A percentile compares a stretch with the other conserved stretches of the same genome.
Evolutionary conservation across 2,113 vertebrate genomes (phyloP).

Genomic region (Jaculus jaculus): DNA sequence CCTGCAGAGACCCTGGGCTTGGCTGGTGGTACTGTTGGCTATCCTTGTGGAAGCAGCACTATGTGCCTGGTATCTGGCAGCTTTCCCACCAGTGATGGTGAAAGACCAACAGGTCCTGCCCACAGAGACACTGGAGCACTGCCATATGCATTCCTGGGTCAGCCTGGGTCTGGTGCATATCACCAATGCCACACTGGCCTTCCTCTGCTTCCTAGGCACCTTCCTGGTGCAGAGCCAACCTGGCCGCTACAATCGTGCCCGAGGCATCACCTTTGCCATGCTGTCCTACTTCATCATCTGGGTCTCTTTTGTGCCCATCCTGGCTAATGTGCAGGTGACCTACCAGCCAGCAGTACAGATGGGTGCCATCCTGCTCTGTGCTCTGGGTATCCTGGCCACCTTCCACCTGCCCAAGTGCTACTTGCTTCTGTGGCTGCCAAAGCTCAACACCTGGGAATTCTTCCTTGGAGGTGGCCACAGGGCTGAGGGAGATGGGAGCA

Average conservation of each 20-base stretch:
- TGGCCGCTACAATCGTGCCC: constrained; percentile 87
- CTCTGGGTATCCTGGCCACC: constrained; percentile 83
- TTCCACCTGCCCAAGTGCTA: constrained; percentile 91
- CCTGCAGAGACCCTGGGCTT: constrained; percentile 63
- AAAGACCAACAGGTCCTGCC: constrained; percentile 41
- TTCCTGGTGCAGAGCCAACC: constrained; percentile 89
- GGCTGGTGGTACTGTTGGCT: constrained; percentile 62
- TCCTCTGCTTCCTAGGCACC: constrained; percentile 89
- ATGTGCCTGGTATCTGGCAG: constrained; percentile 50
- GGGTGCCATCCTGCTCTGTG: constrained; percentile 82
- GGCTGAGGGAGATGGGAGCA: rapidly evolving
- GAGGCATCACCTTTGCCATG: constrained; percentile 89
- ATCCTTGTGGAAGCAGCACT: not conserved
- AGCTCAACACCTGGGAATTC: constrained; percentile 86
- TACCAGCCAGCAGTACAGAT: constrained; percentile 82
- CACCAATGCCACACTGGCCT: constrained; percentile 81
- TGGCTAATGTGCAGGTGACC: constrained; percentile 79
- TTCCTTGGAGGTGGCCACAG: constrained; percentile 75
- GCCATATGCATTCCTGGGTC: constrained; percentile 82
- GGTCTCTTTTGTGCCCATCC: constrained; percentile 89
- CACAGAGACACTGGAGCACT: constrained; percentile 85
- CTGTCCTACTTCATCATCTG: constrained; percentile 88
- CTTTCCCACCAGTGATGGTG: constrained; percentile 4
- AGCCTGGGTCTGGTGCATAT: constrained; percentile 85
- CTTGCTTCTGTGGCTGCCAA: constrained; percentile 86